These are phyloP conservation scores for Phyllostomus discolor DNA, from an alignment of 2,113 vertebrate species.

Conservation along the genomic window DNA sequence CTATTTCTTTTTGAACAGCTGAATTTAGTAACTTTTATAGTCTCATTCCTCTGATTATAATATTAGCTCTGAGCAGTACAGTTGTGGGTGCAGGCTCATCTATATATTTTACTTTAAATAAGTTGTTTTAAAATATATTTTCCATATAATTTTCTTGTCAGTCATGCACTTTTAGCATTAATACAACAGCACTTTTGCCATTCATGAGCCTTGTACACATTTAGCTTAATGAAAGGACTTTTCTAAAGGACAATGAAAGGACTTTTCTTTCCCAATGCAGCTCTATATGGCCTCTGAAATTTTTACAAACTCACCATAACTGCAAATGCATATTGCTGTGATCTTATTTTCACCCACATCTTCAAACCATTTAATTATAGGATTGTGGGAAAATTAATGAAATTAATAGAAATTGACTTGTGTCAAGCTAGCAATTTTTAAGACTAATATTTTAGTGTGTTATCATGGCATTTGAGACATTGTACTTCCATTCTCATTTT, in stretches of 20 bases:
- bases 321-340: background rate
- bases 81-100: too few relatives aligned
- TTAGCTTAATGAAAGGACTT: background rate
- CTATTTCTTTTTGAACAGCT: background rate
- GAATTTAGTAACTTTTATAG: too few relatives aligned
- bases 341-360: background rate
- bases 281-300: conserved; percentile 46
- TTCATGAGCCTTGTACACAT: background rate
- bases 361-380: background rate
- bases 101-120: background rate
- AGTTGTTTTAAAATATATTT: background rate
- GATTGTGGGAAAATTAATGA: background rate
- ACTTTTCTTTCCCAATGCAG: conserved; percentile 42
- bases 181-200: background rate
- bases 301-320: conserved; percentile 1
- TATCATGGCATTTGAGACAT: background rate
- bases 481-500: background rate
- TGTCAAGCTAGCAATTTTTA: background rate
- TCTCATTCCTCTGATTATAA: background rate
- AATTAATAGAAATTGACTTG: background rate
- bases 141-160: background rate
- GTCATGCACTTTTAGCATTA: conserved; percentile 3
- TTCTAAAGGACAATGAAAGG: too few relatives aligned
- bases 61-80: background rate
- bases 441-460: background rate